These are phyloP conservation scores for Rutpela maculata DNA, from an alignment of 2,888 invertebrate genomes.

Conservation along the genomic window DNA sequence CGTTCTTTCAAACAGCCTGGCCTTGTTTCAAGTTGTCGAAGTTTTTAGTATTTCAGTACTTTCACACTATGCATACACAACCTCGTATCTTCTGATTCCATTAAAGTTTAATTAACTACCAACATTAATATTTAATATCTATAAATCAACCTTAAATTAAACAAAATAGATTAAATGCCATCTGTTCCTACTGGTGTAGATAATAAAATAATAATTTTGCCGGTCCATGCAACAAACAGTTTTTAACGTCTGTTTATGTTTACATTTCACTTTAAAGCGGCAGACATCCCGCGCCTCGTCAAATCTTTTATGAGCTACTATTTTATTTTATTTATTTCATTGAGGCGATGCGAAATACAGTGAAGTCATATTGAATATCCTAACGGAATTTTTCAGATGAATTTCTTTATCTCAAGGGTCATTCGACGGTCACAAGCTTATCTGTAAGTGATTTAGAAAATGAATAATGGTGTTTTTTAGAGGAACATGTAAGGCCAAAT, in stretches of 20 bases:
- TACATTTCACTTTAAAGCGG: constrained; percentile 16
- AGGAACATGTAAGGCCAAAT: too few relatives aligned
- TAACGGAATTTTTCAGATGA: constrained; percentile 4
- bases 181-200: constrained; percentile 26
- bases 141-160: constrained; percentile 26
- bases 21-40: too few relatives aligned
- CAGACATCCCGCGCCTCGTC: constrained; percentile 22
- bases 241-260: constrained; percentile 35
- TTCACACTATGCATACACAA: neutral
- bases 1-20: too few relatives aligned
- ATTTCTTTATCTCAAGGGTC: neutral
- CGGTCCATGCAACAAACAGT: constrained; percentile 18
- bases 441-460: too few relatives aligned
- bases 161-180: constrained; percentile 27
- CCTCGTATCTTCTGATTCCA: constrained; percentile 1
- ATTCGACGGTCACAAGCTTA: too few relatives aligned
- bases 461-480: too few relatives aligned
- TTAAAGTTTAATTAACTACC: neutral
- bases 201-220: constrained; percentile 34
- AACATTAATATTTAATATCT: neutral
- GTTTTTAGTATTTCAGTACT: too few relatives aligned
- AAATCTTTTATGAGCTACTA: constrained; percentile 27
- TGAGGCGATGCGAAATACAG: constrained; percentile 2
- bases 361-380: constrained; percentile 10
- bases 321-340: constrained; percentile 22